phyloP scores from a whole-genome alignment of 2,888 invertebrate genomes.

The Adelphocoris suturalis region DNA sequence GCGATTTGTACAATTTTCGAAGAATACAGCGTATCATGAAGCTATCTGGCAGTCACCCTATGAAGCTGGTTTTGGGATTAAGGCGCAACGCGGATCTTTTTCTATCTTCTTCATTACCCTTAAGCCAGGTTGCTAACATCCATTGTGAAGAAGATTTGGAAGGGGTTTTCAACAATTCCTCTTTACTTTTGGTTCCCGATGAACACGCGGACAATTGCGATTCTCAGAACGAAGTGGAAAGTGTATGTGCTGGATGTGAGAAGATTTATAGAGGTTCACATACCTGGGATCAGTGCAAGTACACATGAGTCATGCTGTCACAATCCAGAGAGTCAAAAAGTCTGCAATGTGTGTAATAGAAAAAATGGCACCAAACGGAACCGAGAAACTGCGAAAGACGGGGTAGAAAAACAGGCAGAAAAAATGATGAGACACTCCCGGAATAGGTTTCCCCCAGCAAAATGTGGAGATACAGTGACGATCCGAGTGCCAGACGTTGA shows the following conservation, averaged over 20 bases:
- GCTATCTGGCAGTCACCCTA: conserved; percentile 29
- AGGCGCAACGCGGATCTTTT: conserved; percentile 24
- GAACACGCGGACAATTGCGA: conserved; percentile 5
- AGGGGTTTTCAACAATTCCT: conserved; percentile 14
- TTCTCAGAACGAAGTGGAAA: neutral
- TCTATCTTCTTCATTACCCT: conserved; percentile 37
- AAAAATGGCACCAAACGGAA: neutral
- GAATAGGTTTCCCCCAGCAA: neutral
- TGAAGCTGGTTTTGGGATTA: conserved; percentile 32
- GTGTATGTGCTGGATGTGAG: neutral
- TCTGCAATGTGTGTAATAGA: neutral
- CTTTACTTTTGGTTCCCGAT: neutral
- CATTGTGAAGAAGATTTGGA: conserved; percentile 35
- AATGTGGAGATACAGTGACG: neutral
- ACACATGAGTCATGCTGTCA: neutral
- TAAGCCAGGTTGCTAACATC: neutral
- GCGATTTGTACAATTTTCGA: conserved; percentile 21
- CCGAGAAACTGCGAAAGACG: neutral
- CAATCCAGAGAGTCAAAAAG: neutral
- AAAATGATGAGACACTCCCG: conserved; percentile 36
- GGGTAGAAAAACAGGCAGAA: neutral
- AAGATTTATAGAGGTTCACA: conserved; percentile 13
- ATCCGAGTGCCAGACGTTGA: conserved; percentile 5
- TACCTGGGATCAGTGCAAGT: conserved; percentile 40
- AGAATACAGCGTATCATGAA: conserved; percentile 23